Evolutionary conservation across 1,140 invertebrate species (phyloP), one percentile per base, ranked within the genome.

Genomic region (Polyergus mexicanus): DNA sequence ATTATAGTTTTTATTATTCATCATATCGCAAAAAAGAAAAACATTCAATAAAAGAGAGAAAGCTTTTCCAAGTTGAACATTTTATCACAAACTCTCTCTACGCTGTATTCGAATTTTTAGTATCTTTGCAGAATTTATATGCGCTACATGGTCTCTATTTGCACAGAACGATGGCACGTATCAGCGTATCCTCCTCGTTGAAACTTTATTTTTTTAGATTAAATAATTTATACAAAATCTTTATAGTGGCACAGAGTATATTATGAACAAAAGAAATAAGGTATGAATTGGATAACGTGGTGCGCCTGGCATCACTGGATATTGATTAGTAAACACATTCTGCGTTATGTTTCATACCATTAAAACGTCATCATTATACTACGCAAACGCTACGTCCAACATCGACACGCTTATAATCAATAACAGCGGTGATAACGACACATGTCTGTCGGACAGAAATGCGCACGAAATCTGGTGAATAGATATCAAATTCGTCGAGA

Each of bases 401-500:
- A 84, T 54, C 38, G 58, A 44, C 68, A 72, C 56, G 68, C 38
- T 47, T 83, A 58, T 54, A 80, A 80, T 62, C 78, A 74, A 83
- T 83, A 72, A 60, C 78, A 35, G 47, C 51, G 75, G 22, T 8
- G 41, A 80, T 80, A 83, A 60, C 69, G 78, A 72, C 68, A n/a
- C 68, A 25, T 28, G 28, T 44, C 51, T 51, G 35, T 60, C 28
- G 35, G 10, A 41, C 65, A 51, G 44, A 44, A 78, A 66, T 28
- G 44, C 38, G 38, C 51, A 54, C 66, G 47, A 86, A 81, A 89
- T 81, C 65, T 86, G 76, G 86, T 81, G 75, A 86, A 81, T 88
- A 81, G 84, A 81, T 76, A 86, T 86, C 28, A 41, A 65, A 78
- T 47, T 62, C 54, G 51, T 83, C 47, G 87, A 83, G 84, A 83